Evolutionary conservation across 2,797 vertebrate species (phyloP).

Genomic region (Pachyuromys duprasi): DNA sequence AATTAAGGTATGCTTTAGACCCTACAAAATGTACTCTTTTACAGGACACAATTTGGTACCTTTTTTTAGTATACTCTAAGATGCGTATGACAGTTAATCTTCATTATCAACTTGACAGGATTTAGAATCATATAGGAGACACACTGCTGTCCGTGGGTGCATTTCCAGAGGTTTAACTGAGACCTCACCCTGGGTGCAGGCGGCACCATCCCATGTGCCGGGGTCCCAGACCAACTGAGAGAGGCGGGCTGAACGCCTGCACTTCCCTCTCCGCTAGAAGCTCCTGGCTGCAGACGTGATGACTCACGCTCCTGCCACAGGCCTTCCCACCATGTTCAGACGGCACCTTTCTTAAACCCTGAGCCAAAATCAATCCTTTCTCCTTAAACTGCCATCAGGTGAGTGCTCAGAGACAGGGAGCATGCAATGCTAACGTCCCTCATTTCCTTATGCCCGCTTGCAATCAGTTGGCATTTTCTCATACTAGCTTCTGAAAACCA

Average conservation of each 20-base stretch:
- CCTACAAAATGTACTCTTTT: not conserved
- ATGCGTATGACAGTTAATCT: not conserved
- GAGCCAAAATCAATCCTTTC: not conserved
- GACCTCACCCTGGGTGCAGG: not conserved
- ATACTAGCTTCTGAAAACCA: not conserved
- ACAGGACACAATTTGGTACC: not conserved
- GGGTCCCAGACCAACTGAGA: not conserved
- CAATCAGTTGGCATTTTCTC: not conserved
- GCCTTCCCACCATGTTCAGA: not conserved
- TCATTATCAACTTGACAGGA: not conserved
- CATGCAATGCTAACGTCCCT: not conserved
- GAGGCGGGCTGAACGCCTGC: not conserved
- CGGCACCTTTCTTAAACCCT: not conserved
- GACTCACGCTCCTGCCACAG: not conserved
- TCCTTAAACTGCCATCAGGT: not conserved
- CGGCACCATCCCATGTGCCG: not conserved
- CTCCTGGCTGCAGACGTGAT: not conserved
- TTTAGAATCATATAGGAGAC: not conserved
- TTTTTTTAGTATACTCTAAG: not conserved
- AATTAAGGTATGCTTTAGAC: slow-evolving; percentile 12
- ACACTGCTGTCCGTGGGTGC: not conserved
- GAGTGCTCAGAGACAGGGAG: not conserved
- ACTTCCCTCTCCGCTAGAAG: not conserved
- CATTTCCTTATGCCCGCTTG: not conserved
- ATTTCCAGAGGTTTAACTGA: not conserved